Conservation (phyloP, 2,113 vertebrate species). For the Telmatochromis sp. region DNA sequence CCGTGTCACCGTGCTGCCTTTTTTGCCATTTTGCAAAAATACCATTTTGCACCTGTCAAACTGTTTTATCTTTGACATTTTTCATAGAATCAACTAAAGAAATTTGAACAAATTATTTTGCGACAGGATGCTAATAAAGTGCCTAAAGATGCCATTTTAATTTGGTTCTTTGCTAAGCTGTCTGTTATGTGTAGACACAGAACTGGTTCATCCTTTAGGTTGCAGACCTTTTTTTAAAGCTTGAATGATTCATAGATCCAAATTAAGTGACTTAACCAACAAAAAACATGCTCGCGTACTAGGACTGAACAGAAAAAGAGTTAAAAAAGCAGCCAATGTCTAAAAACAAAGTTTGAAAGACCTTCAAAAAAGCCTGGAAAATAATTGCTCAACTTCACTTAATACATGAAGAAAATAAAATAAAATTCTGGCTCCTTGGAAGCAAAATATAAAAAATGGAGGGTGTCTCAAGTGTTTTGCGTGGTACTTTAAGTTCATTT, state of each 20-base stretch:
- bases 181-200: neutral
- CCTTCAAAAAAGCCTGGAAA: neutral
- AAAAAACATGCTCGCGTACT: neutral
- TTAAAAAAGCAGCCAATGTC: neutral
- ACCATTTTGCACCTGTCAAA: neutral
- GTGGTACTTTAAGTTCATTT: accelerated
- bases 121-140: neutral
- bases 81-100: neutral
- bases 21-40: neutral
- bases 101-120: neutral
- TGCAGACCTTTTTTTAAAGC: neutral
- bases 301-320: neutral
- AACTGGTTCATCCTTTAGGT: neutral
- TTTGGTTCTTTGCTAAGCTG: neutral
- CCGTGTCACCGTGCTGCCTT: accelerated
- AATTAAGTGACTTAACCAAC: neutral
- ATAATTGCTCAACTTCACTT: neutral
- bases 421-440: neutral
- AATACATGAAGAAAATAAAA: neutral
- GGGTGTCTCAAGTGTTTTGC: neutral
- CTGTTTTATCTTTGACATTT: neutral
- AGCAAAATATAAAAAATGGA: neutral
- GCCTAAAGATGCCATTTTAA: neutral
- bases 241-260: neutral
- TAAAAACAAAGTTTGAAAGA: neutral